A percentile compares a stretch with the other conserved stretches of the same genome.
These are phyloP conservation scores for Vireo griseus DNA, from an alignment of 2,797 vertebrate genomes.

Conservation along the genomic window DNA sequence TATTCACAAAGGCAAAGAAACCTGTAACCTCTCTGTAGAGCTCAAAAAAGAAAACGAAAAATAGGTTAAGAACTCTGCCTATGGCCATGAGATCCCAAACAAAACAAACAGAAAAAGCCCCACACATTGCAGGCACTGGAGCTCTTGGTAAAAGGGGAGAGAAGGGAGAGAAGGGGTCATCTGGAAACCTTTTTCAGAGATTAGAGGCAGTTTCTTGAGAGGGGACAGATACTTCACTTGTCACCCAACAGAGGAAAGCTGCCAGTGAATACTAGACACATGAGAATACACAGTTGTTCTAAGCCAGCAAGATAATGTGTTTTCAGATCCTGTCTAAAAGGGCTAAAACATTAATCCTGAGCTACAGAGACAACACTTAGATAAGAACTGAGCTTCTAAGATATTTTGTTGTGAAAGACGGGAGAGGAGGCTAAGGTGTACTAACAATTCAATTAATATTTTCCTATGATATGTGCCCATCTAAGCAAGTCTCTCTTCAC, in stretches of 20 bases:
- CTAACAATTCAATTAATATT: slow-evolving; percentile 11
- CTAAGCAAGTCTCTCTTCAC: not conserved
- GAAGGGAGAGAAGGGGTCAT: not conserved
- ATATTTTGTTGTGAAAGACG: not conserved
- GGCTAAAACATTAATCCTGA: slow-evolving; percentile 31
- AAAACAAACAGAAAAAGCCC: slow-evolving; percentile 43
- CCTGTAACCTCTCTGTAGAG: not conserved
- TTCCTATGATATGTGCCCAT: not conserved
- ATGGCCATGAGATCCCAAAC: not conserved
- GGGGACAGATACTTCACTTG: slow-evolving; percentile 12
- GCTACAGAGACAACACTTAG: slow-evolving; percentile 21
- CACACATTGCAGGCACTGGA: not conserved
- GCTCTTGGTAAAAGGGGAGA: not conserved
- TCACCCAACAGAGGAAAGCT: not conserved
- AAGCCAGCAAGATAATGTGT: not conserved
- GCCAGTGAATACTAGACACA: not conserved
- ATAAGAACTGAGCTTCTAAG: slow-evolving; percentile 18
- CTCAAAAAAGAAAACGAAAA: slow-evolving; percentile 12
- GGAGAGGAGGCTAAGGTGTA: not conserved
- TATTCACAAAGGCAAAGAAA: not conserved
- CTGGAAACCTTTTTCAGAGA: slow-evolving; percentile 40
- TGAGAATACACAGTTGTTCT: slow-evolving; percentile 7
- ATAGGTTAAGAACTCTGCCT: slow-evolving; percentile 1
- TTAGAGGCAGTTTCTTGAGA: slow-evolving; percentile 24
- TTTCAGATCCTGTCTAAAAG: slow-evolving; percentile 15